phyloP scores from a whole-genome alignment of 2,797 vertebrate genomes.

The Limnodromus scolopaceus region DNA sequence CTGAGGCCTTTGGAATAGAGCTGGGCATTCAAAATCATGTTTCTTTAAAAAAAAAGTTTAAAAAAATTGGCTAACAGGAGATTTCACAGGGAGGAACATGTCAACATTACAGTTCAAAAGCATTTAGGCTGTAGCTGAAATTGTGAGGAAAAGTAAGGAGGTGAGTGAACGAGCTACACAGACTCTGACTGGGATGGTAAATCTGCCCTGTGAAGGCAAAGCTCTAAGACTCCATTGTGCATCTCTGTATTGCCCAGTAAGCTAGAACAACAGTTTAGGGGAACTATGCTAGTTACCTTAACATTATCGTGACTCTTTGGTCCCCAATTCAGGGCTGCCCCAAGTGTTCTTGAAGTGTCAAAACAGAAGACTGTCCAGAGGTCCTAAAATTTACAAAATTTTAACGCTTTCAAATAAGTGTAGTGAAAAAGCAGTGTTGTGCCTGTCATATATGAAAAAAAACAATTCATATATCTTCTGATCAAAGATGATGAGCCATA shows the following conservation, averaged over 20 bases:
- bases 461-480: not conserved
- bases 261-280: not conserved
- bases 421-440: not conserved
- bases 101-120: not conserved
- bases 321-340: not conserved
- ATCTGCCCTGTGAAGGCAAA: not conserved
- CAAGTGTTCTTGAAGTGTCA: not conserved
- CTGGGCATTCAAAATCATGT: not conserved
- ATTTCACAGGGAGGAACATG: not conserved
- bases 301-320: not conserved
- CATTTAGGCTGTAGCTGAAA: not conserved
- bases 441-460: not conserved
- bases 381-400: not conserved
- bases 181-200: not conserved
- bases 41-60: not conserved
- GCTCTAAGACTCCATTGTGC: not conserved
- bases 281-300: not conserved
- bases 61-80: not conserved
- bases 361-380: not conserved
- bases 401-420: not conserved
- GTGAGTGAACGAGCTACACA: not conserved
- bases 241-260: not conserved
- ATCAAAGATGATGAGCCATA: not conserved
- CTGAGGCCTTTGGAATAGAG: not conserved
- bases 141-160: not conserved